A percentile compares a stretch with the other conserved stretches of the same genome.
Evolutionary conservation across 2,113 vertebrate genomes (phyloP).

Genomic region (Psittacula cyanocephala): DNA sequence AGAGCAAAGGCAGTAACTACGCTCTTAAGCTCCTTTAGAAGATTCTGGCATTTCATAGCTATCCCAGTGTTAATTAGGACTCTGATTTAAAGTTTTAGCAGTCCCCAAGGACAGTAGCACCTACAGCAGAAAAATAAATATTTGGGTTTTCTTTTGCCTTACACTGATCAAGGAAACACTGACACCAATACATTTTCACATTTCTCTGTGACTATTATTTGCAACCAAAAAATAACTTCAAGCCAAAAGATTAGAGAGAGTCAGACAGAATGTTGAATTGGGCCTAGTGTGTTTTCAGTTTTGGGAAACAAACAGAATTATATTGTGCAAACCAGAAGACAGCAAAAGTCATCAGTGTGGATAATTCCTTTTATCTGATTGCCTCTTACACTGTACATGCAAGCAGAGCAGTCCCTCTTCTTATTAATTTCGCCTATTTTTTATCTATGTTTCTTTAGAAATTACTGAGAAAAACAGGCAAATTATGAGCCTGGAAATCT

Average conservation of each 20-base stretch:
- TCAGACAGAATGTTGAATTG: background rate
- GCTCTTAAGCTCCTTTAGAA: conserved; percentile 51
- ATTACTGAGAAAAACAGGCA: background rate
- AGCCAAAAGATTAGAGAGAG: background rate
- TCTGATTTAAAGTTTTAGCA: conserved; percentile 45
- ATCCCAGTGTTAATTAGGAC: conserved; percentile 23
- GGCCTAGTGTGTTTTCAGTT: background rate
- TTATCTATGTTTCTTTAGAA: background rate
- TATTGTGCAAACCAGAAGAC: background rate
- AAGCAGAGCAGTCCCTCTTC: background rate
- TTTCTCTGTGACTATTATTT: background rate
- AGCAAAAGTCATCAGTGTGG: background rate
- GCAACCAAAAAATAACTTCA: background rate
- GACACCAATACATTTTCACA: background rate
- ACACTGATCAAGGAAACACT: background rate
- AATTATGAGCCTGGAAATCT: background rate
- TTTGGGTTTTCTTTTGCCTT: conserved; percentile 2
- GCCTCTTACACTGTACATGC: background rate
- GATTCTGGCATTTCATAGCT: conserved; percentile 33
- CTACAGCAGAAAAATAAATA: conserved; percentile 16
- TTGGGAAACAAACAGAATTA: background rate
- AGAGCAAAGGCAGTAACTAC: conserved; percentile 10
- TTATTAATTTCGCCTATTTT: background rate
- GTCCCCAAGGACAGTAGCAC: conserved; percentile 21
- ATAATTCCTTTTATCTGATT: background rate